These are phyloP conservation scores for Syngnathus rostellatus DNA, from an alignment of 2,797 vertebrate genomes.

Conservation along the genomic window DNA sequence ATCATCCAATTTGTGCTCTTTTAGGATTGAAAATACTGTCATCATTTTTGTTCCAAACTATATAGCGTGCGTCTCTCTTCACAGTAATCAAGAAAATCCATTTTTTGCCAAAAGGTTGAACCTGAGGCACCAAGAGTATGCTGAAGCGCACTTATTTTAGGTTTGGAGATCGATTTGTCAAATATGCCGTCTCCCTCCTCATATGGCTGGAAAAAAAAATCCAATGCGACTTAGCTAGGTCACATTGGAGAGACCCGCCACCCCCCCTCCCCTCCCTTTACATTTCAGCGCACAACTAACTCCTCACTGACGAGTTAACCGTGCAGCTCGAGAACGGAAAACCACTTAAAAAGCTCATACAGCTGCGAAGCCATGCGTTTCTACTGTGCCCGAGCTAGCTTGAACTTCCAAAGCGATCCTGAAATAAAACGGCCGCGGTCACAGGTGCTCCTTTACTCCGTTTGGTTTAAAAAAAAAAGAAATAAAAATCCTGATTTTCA, in stretches of 20 bases:
- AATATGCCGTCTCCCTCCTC: conserved; percentile 36
- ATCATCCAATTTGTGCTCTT: conserved; percentile 32
- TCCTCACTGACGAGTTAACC: conserved; percentile 35
- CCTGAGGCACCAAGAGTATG: conserved; percentile 71
- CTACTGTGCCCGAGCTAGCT: conserved; percentile 47
- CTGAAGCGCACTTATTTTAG: conserved; percentile 78
- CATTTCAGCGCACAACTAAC: conserved; percentile 35
- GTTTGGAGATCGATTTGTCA: conserved; percentile 53
- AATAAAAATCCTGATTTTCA: background rate
- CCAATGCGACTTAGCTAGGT: background rate
- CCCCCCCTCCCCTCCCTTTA: conserved; percentile 24
- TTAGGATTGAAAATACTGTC: conserved; percentile 26
- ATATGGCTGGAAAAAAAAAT: conserved; percentile 61
- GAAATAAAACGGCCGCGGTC: conserved; percentile 49
- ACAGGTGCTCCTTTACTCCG: conserved; percentile 65
- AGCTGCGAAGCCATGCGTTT: conserved; percentile 65
- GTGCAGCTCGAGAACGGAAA: conserved; percentile 25
- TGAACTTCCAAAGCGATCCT: conserved; percentile 42
- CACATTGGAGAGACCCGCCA: conserved; percentile 33
- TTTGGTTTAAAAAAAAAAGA: background rate
- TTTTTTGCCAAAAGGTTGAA: conserved; percentile 47
- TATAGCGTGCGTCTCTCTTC: conserved; percentile 50
- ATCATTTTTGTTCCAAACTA: conserved; percentile 49
- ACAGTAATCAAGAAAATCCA: conserved; percentile 38
- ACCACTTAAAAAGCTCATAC: conserved; percentile 36